These are phyloP conservation scores for Caretta caretta DNA, from an alignment of 2,113 vertebrate species.

Conservation along the genomic window DNA sequence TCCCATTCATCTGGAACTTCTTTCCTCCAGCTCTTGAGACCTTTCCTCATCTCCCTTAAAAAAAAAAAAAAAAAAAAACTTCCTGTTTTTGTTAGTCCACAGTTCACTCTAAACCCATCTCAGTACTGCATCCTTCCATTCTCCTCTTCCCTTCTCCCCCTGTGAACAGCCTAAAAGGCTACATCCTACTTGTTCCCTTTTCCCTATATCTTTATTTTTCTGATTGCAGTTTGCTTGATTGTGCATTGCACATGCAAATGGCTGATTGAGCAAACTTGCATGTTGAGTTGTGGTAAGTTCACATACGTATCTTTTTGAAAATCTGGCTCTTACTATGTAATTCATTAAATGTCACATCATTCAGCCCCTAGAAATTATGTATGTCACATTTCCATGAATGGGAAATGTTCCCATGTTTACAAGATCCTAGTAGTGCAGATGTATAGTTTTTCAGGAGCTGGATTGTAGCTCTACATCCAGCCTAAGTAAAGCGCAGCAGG, in stretches of 20 bases:
- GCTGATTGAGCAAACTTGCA: background rate
- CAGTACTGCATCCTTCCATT: background rate
- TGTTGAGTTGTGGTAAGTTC: background rate
- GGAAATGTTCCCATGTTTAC: background rate
- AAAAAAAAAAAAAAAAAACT: background rate
- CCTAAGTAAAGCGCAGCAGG: background rate
- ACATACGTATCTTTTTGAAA: background rate
- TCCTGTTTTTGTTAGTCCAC: background rate
- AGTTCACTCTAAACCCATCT: background rate
- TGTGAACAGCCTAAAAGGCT: background rate
- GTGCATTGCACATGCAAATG: background rate
- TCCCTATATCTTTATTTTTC: background rate
- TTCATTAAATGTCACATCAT: background rate
- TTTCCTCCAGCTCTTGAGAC: background rate
- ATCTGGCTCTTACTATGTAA: background rate
- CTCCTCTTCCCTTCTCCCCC: background rate
- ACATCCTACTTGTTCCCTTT: background rate
- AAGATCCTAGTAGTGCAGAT: background rate
- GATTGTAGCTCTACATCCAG: background rate
- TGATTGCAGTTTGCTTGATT: background rate
- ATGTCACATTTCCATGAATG: background rate
- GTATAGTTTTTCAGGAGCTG: background rate
- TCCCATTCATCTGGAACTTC: background rate
- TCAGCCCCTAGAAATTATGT: background rate
- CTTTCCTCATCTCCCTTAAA: background rate